Percentiles rank a stretch among this genome's conserved stretches.
phyloP scores from a whole-genome alignment of 2,888 invertebrate genomes.

The Ceriagrion tenellum region DNA sequence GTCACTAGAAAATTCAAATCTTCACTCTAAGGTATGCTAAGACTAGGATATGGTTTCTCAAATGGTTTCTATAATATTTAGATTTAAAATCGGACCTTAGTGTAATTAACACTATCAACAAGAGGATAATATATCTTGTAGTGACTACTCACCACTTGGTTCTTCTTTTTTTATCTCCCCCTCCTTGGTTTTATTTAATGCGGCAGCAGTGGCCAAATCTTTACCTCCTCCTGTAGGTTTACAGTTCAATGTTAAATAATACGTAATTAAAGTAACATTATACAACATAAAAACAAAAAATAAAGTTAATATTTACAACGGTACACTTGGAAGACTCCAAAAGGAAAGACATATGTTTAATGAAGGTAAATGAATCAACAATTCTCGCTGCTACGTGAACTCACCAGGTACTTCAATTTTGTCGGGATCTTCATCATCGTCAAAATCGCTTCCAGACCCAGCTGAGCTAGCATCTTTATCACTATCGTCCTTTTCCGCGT shows the following conservation, averaged over 20 bases:
- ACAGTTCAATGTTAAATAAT: not conserved
- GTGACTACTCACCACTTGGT: conserved; percentile 72
- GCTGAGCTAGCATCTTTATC: conserved; percentile 76
- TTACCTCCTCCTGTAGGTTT: conserved; percentile 87
- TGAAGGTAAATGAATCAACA: not conserved
- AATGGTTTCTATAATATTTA: too few species aligned
- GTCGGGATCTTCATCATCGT: conserved; percentile 94
- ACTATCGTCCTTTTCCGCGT: conserved; percentile 74
- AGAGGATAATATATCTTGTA: not conserved
- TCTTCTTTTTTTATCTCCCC: conserved; percentile 80
- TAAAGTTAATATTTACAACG: not conserved
- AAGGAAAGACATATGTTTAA: not conserved
- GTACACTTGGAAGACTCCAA: not conserved
- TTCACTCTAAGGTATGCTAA: too few species aligned
- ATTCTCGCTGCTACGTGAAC: conserved; percentile 70
- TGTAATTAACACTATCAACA: not conserved
- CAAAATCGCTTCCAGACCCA: conserved; percentile 85
- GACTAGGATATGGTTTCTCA: too few species aligned
- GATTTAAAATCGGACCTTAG: not conserved
- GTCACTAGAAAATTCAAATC: too few species aligned
- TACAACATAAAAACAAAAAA: not conserved
- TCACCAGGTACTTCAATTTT: conserved; percentile 94
- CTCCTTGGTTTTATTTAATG: conserved; percentile 71
- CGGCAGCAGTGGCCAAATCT: conserved; percentile 87
- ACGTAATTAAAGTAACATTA: not conserved